Base-by-base conservation (phyloP, 1,140 invertebrate genomes). In the Adelges cooleyi region DNA sequence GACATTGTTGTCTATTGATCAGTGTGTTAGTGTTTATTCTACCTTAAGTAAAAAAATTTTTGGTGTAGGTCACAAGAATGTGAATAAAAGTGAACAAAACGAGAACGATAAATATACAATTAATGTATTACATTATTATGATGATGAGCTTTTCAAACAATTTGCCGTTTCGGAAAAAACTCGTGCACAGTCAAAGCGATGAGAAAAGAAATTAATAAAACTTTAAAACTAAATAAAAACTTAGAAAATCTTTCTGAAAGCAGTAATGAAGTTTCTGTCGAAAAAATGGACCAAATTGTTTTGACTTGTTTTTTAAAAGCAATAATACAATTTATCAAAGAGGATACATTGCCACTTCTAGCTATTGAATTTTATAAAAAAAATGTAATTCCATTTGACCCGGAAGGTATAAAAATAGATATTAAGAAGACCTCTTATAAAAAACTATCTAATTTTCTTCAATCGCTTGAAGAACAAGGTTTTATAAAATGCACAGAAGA, bases 381-480 rank as follows among this genome's bases (percentile, higher is more conserved):
- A 69, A 82, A 91, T 75, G 81, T 94, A 72, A 78, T 90, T 53
- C 79, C 83, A 18, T 81, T 81, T 46, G 90, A 86, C 73, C 86
- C 87, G 1, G 69, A 80, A 5, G 76, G 78, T 20, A 77, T 80
- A 65, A 78, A 74, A 13, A 74, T 95, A 40, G 91, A 95, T 74
- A 80, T 95, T 1, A 96, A 95, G 73, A 93, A 92, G 73, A 89
- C 90, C 13, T 84, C 81, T 18, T 91, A 84, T 72, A 95, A 95
- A 77, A 95, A 95, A 75, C 75, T 96, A 56, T 86, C 88, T 9
- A 85, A 84, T 52, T 92, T 92, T 75, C 75, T 94, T 56, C 75
- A 79, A 20, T 71, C 72, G 68, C 82, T 84, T 78, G 75, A 77
- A 65, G 70, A 73, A 18, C n/a, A n/a, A n/a, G n/a, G n/a, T n/a